Evolutionary conservation across 2,888 invertebrate species (phyloP), one percentile per base, ranked within the genome.

Genomic region (Cerastis rubricosa): DNA sequence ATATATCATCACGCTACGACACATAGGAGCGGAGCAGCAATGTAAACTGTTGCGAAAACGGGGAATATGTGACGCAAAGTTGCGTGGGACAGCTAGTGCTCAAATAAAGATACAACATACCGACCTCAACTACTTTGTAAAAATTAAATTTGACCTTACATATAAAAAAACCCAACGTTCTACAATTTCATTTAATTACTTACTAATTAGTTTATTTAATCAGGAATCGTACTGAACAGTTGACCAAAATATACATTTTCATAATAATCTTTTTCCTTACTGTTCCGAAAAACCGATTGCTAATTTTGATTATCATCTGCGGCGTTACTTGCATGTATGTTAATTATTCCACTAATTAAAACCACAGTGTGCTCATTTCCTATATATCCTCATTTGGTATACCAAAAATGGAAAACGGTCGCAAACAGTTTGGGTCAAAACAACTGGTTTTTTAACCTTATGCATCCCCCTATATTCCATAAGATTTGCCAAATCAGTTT

Each of bases 271-370:
- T 25, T 69, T 69, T 40, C 40, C 19, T 40, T 40, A 12, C 6
- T 8, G 43, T 11, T 40, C 1, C 11, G 6, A 43, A 11, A 61
- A 54, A 35, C 57, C 8, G 22, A 22, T 29, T 9, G 17, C 22
- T 29, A 70, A 17, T 43, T 67, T 40, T 0, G 47, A 25, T 40
- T 49, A 25, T 22, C 9, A 49, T 40, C 69, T n/a, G 14, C 19
- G 6, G n/a, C 22, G 7, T 69, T 69, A 2, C 9, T 29, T 43
- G 29, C n/a, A 19, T 64, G 29, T 67, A 25, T 47, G n/a, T 47
- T 40, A 47, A 35, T 65, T 35, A 49, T n/a, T 70, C 43, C 2
- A 29, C 4, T 70, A 12, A 72, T 72, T 51, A 47, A 64, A 71
- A 64, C 35, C 29, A 3, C 29, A 29, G n/a, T 12, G 19, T 35